Evolutionary conservation across 1,140 invertebrate species (phyloP).

Genomic region (Scaptomyza montana): DNA sequence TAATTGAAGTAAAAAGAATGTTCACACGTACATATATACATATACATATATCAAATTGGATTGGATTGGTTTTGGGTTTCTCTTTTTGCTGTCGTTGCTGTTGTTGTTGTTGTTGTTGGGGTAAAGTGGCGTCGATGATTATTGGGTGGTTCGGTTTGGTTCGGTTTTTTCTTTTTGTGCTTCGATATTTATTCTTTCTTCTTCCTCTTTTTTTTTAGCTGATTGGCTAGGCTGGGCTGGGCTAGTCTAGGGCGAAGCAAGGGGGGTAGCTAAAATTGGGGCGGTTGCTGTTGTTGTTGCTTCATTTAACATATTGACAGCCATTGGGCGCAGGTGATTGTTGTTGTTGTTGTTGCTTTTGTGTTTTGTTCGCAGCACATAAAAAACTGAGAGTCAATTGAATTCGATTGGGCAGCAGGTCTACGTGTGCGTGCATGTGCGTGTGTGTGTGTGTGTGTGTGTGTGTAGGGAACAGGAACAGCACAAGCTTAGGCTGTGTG

Average conservation of each 20-base stretch:
- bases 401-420: constrained; percentile 78
- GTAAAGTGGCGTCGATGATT: constrained; percentile 51
- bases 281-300: constrained; percentile 20
- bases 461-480: constrained; percentile 60
- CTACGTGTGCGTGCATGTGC: constrained; percentile 14
- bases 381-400: constrained; percentile 83
- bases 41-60: constrained; percentile 73
- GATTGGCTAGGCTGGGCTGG: constrained; percentile 19
- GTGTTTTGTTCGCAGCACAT: constrained; percentile 43
- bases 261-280: too few species aligned
- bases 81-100: too few species aligned
- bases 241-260: not conserved
- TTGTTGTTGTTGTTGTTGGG: constrained; percentile 24
- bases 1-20: constrained; percentile 13
- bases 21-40: constrained; percentile 36
- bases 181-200: too few species aligned
- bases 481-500: too few species aligned
- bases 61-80: constrained; percentile 65
- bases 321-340: constrained; percentile 43
- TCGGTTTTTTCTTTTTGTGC: not conserved
- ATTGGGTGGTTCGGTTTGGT: constrained; percentile 35
- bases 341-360: constrained; percentile 10
- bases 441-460: constrained; percentile 24
- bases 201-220: not conserved
- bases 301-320: constrained; percentile 61